Evolutionary conservation across 2,888 invertebrate genomes (phyloP).

Genomic region (Darwinula stevensoni): DNA sequence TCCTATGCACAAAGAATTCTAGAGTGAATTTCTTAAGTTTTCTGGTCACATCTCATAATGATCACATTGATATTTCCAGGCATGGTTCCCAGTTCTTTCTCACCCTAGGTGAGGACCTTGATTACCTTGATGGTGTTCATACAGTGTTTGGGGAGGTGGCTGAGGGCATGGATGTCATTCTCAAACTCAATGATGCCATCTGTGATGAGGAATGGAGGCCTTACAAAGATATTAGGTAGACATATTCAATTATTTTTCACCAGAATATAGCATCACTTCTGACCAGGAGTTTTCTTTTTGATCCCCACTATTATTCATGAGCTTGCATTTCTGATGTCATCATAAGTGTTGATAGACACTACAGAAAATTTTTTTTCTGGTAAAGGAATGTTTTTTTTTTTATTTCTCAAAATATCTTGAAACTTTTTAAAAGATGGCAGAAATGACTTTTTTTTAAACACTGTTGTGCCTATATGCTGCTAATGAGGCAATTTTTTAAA

Average conservation of each 20-base stretch:
- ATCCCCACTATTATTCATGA: not conserved
- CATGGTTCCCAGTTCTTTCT: conserved; percentile 85
- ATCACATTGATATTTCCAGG: conserved; percentile 10
- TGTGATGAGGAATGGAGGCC: conserved; percentile 70
- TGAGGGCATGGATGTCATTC: conserved; percentile 62
- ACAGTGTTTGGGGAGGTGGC: conserved; percentile 85
- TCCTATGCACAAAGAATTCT: not conserved
- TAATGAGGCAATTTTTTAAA: no score
- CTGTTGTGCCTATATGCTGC: no score
- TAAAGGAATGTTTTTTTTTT: no score
- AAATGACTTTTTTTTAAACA: no score
- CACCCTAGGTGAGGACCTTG: conserved; percentile 55
- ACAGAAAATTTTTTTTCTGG: no score
- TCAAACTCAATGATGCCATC: conserved; percentile 70
- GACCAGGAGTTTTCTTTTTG: conserved; percentile 4
- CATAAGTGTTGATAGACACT: no score
- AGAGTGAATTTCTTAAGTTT: not conserved
- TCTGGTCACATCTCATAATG: not conserved
- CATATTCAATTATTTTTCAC: no score
- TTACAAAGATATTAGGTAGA: conserved; percentile 48
- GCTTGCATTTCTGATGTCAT: not conserved
- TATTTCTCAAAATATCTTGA: no score
- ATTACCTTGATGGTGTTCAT: conserved; percentile 63
- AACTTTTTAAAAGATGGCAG: no score
- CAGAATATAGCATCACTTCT: no score